These are phyloP conservation scores for Neuroterus valhalla DNA, from an alignment of 1,140 invertebrate genomes.

Conservation along the genomic window DNA sequence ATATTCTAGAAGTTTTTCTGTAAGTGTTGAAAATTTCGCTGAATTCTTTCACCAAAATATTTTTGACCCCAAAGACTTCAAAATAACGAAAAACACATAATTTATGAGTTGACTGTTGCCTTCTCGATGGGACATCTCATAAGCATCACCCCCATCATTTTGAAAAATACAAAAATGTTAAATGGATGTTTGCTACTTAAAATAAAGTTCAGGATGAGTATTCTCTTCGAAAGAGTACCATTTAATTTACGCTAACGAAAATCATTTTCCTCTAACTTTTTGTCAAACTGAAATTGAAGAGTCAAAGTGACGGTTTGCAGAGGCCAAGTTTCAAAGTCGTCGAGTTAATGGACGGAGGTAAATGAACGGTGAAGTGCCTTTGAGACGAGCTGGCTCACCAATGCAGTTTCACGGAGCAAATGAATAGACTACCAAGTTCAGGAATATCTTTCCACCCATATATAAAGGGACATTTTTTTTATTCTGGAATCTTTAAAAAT, in stretches of 20 bases:
- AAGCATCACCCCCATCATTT: too few species aligned
- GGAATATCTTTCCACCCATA: conserved; percentile 5
- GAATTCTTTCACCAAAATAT: too few species aligned
- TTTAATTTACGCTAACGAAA: not conserved
- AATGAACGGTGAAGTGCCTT: conserved; percentile 53
- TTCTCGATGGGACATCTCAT: too few species aligned
- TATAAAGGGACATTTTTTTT: too few species aligned
- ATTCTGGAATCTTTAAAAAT: too few species aligned
- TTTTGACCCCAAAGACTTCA: too few species aligned
- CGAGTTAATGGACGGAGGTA: conserved; percentile 38
- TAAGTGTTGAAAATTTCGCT: too few species aligned
- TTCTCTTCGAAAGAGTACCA: not conserved
- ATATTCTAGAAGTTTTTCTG: too few species aligned
- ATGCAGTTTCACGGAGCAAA: conserved; percentile 36
- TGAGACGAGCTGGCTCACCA: conserved; percentile 33
- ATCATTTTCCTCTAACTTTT: not conserved
- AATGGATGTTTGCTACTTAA: not conserved
- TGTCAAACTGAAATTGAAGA: not conserved
- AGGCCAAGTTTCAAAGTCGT: conserved; percentile 35
- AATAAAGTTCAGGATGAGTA: not conserved
- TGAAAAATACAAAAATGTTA: not conserved
- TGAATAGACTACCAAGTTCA: conserved; percentile 18
- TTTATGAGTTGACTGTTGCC: too few species aligned
- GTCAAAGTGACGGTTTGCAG: conserved; percentile 7
- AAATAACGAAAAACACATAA: too few species aligned